Conservation (phyloP, 1,140 invertebrate genomes). For the Neomicropteryx cornuta region DNA sequence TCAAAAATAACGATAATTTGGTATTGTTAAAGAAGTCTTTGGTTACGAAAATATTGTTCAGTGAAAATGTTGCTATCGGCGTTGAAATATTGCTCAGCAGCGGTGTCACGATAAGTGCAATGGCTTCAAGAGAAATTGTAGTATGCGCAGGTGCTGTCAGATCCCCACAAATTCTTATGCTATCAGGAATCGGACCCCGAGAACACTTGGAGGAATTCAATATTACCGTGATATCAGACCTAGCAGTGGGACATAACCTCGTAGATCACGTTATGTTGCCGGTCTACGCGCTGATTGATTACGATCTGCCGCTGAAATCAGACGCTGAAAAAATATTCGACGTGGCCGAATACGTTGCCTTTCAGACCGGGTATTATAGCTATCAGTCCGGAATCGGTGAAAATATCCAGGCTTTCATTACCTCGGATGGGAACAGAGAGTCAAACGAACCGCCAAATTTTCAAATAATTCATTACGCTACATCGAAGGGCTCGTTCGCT, state of each 20-base stretch:
- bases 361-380: too few relatives aligned
- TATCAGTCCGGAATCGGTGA: too few relatives aligned
- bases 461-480: too few relatives aligned
- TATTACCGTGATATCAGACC: constrained; percentile 42
- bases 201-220: constrained; percentile 38
- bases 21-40: constrained; percentile 42
- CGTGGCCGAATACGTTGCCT: too few relatives aligned
- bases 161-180: constrained; percentile 53
- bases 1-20: constrained; percentile 39
- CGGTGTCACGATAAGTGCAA: constrained; percentile 15
- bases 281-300: too few relatives aligned
- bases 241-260: constrained; percentile 56
- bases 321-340: too few relatives aligned
- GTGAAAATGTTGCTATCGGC: constrained; percentile 14
- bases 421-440: too few relatives aligned
- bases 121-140: constrained; percentile 50
- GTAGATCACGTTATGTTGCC: constrained; percentile 61
- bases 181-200: constrained; percentile 54
- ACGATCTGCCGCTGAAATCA: too few relatives aligned
- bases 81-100: constrained; percentile 13
- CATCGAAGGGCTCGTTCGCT: too few relatives aligned
- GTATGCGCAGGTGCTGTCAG: constrained; percentile 52
- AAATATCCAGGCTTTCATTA: too few relatives aligned
- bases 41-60: constrained; percentile 23
- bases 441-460: too few relatives aligned